Percentiles rank a stretch among this genome's conserved stretches.
These are phyloP conservation scores for Lanius ludovicianus DNA, from an alignment of 2,113 vertebrate genomes.

Conservation along the genomic window DNA sequence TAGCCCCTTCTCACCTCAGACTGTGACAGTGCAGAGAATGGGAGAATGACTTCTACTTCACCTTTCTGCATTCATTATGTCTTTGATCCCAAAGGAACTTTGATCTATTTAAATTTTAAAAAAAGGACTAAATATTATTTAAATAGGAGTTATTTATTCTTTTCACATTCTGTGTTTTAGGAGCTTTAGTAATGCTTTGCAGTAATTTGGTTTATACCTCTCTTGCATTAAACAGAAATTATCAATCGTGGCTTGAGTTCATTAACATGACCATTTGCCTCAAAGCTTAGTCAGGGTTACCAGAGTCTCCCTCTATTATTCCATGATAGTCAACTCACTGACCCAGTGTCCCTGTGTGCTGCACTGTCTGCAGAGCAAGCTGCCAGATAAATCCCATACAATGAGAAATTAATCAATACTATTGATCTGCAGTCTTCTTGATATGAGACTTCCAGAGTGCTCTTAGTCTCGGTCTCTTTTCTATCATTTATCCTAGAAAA, in stretches of 20 bases:
- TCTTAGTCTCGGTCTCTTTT: background rate
- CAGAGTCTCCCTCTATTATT: background rate
- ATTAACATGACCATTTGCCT: background rate
- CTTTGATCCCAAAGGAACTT: background rate
- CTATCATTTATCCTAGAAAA: background rate
- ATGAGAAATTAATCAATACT: background rate
- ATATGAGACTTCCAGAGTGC: background rate
- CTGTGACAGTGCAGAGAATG: background rate
- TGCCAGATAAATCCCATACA: background rate
- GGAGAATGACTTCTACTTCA: background rate
- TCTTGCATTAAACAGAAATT: slow-evolving; percentile 14
- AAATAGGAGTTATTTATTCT: background rate
- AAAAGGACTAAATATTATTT: background rate
- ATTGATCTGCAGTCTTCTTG: slow-evolving; percentile 1
- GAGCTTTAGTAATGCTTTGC: background rate
- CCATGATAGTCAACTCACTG: background rate
- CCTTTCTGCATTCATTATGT: background rate
- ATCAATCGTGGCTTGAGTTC: background rate
- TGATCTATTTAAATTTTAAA: background rate
- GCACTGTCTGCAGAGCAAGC: background rate
- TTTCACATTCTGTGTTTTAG: background rate
- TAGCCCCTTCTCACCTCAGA: background rate
- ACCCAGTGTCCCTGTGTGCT: background rate
- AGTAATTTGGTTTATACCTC: background rate
- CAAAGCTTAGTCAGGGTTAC: background rate